Conservation (phyloP, 2,888 invertebrate genomes). For the Eupithecia pulchellata region DNA sequence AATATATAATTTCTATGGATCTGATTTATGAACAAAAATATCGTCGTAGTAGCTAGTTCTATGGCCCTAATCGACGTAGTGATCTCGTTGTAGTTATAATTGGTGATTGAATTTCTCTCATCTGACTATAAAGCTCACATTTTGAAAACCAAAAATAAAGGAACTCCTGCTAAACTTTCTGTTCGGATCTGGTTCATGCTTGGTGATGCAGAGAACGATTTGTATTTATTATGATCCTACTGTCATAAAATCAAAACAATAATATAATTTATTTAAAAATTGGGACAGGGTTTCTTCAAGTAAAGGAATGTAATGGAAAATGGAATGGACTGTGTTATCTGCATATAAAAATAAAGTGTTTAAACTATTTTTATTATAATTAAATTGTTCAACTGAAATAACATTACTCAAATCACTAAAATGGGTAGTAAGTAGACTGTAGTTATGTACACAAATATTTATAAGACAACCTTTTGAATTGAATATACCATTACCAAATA, state of each 20-base stretch:
- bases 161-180: conserved; percentile 51
- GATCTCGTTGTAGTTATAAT: neutral
- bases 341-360: too few relatives aligned
- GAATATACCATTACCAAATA: too few relatives aligned
- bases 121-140: neutral
- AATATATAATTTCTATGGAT: neutral
- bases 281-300: neutral
- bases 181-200: conserved; percentile 27
- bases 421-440: too few relatives aligned
- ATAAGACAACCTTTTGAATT: too few relatives aligned
- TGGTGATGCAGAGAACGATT: conserved; percentile 5
- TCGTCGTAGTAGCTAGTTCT: neutral
- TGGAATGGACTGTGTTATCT: too few relatives aligned
- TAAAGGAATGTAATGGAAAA: too few relatives aligned
- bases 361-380: too few relatives aligned
- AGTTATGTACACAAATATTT: too few relatives aligned
- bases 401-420: too few relatives aligned
- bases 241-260: neutral
- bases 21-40: neutral
- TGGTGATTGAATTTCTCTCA: neutral
- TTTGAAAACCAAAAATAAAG: conserved; percentile 48
- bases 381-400: too few relatives aligned
- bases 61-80: neutral
- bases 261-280: too few relatives aligned
- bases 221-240: neutral